phyloP scores from a whole-genome alignment of 23 tunicate genomes.

The Aplidium turbinatum region DNA sequence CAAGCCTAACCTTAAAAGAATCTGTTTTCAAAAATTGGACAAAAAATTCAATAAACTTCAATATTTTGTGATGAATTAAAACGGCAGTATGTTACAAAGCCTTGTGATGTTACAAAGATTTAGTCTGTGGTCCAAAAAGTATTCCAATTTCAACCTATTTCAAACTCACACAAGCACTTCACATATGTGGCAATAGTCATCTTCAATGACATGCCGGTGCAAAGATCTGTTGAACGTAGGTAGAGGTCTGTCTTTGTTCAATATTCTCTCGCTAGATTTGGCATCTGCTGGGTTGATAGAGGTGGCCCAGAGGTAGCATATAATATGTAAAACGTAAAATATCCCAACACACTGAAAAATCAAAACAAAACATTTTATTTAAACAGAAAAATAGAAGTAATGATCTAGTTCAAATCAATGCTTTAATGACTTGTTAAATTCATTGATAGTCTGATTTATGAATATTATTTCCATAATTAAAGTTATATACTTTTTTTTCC shows the following conservation, averaged over 20 bases:
- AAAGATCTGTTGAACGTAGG: conserved; percentile 58
- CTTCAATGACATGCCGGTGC: conserved; percentile 88
- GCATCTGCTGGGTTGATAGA: conserved; percentile 88
- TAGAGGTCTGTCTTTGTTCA: conserved; percentile 15
- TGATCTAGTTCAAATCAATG: not conserved
- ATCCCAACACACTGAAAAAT: conserved; percentile 64
- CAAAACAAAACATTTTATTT: not conserved
- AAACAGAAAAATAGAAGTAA: not conserved
- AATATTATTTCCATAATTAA: too few relatives aligned
- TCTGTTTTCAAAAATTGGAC: too few relatives aligned
- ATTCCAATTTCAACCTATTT: too few relatives aligned
- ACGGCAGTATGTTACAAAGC: too few relatives aligned
- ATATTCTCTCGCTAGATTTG: conserved; percentile 35
- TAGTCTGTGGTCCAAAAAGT: too few relatives aligned
- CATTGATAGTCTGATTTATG: too few relatives aligned
- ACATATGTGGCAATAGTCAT: conserved; percentile 83
- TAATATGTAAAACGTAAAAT: conserved; percentile 35
- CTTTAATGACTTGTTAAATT: too few relatives aligned
- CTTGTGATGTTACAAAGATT: too few relatives aligned
- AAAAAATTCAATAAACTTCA: too few relatives aligned
- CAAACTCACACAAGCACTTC: conserved; percentile 79
- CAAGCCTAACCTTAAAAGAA: too few relatives aligned
- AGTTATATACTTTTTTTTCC: too few relatives aligned
- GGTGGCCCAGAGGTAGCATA: conserved; percentile 40
- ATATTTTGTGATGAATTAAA: too few relatives aligned